Conservation (phyloP, 2,797 vertebrate species). For the Anabacerthia variegaticeps region DNA sequence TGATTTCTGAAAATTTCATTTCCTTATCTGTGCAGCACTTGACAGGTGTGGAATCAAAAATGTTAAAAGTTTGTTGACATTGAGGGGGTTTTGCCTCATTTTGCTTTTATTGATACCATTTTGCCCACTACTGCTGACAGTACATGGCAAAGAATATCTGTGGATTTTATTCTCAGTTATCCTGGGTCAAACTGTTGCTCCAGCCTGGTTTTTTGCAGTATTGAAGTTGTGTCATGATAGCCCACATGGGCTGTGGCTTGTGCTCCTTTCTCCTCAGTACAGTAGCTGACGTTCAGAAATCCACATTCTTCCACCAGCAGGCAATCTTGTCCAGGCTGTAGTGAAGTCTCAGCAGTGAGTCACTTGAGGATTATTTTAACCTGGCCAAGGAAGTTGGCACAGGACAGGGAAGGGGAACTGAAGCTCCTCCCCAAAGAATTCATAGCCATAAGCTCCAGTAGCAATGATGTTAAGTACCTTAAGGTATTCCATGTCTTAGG, state of each 20-base stretch:
- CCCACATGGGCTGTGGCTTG: not conserved
- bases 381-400: not conserved
- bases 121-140: not conserved
- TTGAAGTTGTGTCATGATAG: not conserved
- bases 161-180: not conserved
- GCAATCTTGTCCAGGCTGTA: not conserved
- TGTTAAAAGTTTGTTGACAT: not conserved
- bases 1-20: not conserved
- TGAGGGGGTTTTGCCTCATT: not conserved
- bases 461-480: not conserved
- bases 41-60: not conserved
- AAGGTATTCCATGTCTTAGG: not conserved
- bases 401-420: not conserved
- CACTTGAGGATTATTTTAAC: not conserved
- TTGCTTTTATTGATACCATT: not conserved
- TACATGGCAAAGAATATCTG: not conserved
- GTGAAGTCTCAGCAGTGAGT: not conserved
- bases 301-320: not conserved
- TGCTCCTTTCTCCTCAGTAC: not conserved
- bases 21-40: not conserved
- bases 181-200: not conserved
- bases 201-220: not conserved
- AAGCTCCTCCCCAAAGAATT: not conserved
- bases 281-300: not conserved
- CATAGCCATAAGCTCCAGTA: not conserved